Base-by-base conservation (phyloP, 2,113 vertebrate genomes). In the Semicossyphus pulcher region DNA sequence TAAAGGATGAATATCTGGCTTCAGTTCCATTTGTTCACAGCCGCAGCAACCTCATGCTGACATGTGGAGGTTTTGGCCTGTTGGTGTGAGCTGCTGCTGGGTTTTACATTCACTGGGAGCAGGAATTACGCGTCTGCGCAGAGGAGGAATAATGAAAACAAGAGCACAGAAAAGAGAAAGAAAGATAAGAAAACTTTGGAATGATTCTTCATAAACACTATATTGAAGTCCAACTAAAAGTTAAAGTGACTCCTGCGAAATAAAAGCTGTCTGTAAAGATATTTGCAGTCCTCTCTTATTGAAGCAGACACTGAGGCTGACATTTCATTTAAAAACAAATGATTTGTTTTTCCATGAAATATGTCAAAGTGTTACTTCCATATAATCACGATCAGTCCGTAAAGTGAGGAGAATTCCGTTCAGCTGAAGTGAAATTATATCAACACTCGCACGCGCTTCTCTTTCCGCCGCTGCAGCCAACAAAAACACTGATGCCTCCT, bases 11-110 rank as follows among this genome's bases (percentile, higher is more conserved):
- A 39, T 12, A 6, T 39, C 34, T 57, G 34, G 20, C 12, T 42
- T 56, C 48, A 54, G 20, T 56, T 68, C 62, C 54, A 15, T 76
- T 85, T 73, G 53, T 53, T 65, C 41, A 25, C 36, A 71, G 48
- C 63, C 62, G 34, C 44, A 72, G 29, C 53, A 56, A 65, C 74
- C 72, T 75, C 69, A 23, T 37, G 36, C 49, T 80, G 56, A 16
- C 47, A 61, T 49, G 51, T 71, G 37, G 57, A 78, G 64, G 39
- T 47, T 54, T 31, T 60, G 41, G 28, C 23, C n/a, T 67, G 37
- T 36, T 52, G 14, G 31, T 61, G 56, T 31, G 48, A 66, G 34
- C 59, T 60, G 82, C 65, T 76, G 59, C 63, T 62, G 71, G 42
- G 48, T 41, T 53, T 41, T 52, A 37, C 51, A 7, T 65, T 36